phyloP scores from a whole-genome alignment of 2,888 invertebrate genomes.

The Diabrotica balteata region DNA sequence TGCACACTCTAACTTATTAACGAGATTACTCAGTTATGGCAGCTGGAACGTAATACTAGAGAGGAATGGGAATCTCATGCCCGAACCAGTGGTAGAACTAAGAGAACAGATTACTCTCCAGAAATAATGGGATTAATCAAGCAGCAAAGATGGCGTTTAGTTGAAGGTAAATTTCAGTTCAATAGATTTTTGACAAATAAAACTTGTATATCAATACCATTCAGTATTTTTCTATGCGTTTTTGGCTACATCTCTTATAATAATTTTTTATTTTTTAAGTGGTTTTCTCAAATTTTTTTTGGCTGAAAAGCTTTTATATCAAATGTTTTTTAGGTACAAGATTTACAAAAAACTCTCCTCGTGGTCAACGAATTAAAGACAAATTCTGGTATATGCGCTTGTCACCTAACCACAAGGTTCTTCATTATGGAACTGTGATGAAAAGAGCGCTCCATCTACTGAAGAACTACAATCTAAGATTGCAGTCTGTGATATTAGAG shows the following conservation, averaged over 20 bases:
- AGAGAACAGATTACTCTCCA: conserved; percentile 91
- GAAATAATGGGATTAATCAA: conserved; percentile 91
- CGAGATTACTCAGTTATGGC: conserved; percentile 92
- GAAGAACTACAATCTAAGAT: conserved; percentile 91
- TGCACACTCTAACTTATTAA: conserved; percentile 86
- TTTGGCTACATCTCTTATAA: not conserved
- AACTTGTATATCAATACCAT: no score
- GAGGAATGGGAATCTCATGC: conserved; percentile 96
- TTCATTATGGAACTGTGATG: conserved; percentile 96
- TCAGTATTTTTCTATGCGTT: no score
- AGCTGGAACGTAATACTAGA: conserved; percentile 85
- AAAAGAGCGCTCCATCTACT: conserved; percentile 84
- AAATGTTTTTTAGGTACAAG: conserved; percentile 68
- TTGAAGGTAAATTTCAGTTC: conserved; percentile 68
- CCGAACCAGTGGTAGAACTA: conserved; percentile 82
- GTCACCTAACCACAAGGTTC: conserved; percentile 92
- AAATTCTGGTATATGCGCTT: conserved; percentile 96
- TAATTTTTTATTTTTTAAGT: no score
- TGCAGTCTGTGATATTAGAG: conserved; percentile 86
- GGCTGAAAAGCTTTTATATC: no score
- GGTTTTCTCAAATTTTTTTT: no score
- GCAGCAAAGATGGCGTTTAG: conserved; percentile 86
- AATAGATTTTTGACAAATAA: no score
- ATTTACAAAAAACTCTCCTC: conserved; percentile 87
- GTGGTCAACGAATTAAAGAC: conserved; percentile 87